Conservation (phyloP, 2,888 invertebrate species). For the Drosophila phalerata region DNA sequence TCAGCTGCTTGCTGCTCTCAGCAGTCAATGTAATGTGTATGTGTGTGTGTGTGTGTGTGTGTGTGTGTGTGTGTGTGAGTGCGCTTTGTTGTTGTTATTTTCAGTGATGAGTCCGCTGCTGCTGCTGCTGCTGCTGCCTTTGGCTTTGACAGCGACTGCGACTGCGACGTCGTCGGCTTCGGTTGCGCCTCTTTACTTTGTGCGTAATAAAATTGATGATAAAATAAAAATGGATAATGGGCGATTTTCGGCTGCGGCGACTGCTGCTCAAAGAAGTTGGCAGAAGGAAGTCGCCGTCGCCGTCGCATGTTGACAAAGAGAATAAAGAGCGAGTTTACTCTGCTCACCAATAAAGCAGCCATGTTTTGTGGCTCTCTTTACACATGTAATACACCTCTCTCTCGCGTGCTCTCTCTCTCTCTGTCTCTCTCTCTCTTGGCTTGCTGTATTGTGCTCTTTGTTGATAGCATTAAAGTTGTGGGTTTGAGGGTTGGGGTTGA, state of each 20-base stretch:
- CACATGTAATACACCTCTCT: neutral
- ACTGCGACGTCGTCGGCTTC: constrained; percentile 30
- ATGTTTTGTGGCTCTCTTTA: constrained; percentile 7
- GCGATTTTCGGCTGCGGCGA: constrained; percentile 69
- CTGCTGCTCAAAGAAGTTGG: constrained; percentile 14
- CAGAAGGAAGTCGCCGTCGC: neutral
- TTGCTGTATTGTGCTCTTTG: constrained; percentile 41
- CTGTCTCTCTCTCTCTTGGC: neutral
- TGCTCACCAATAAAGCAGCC: constrained; percentile 13
- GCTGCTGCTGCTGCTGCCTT: constrained; percentile 42
- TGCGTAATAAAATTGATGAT: constrained; percentile 81
- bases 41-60: constrained; percentile 18
- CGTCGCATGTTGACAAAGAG: constrained; percentile 5
- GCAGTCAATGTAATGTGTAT: constrained; percentile 16
- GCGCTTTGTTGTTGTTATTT: constrained; percentile 60
- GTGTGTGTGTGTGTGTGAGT: constrained; percentile 37
- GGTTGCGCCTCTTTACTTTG: constrained; percentile 71
- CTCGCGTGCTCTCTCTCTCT: constrained; percentile 4
- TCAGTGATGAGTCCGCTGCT: constrained; percentile 54
- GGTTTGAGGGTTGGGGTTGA: constrained; percentile 26
- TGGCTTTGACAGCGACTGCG: neutral
- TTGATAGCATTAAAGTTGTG: constrained; percentile 34
- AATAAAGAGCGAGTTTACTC: constrained; percentile 26
- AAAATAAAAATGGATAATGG: constrained; percentile 82
- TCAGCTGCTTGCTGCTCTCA: constrained; percentile 56